Evolutionary conservation across 2,113 vertebrate species (phyloP), one percentile per base, ranked within the genome.

Genomic region (Oophaga pumilio): DNA sequence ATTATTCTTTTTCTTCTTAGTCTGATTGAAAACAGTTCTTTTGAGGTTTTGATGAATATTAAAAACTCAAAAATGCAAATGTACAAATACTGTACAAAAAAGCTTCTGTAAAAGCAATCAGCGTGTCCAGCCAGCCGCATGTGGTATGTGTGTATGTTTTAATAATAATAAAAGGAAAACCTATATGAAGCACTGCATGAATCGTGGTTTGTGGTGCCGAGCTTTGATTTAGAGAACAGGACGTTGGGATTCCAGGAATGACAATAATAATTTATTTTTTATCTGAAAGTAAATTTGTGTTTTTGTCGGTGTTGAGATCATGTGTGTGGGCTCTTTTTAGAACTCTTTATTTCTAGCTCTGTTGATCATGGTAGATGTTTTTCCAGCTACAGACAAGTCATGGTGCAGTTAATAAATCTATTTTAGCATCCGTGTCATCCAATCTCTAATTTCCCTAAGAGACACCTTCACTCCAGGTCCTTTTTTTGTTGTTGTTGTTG

Each of bases 31-130:
- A 60, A 50, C 26, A 26, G 66, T 53, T 89, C 85, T 88, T n/a
- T 69, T 89, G 88, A 87, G 86, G 89, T 92, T 89, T 77, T 88
- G 15, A 87, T 86, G 77, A 77, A 80, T 90, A 85, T 66, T 20
- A 88, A 90, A 88, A 90, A 86, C 60, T 73, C 90, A 83, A 0
- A 2, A 43, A 89, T 89, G 86, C 87, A 82, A 57, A 82, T 87
- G 24, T 43, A 90, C 76, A 88, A 73, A 73, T 73, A 50, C 33
- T 22, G 86, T 90, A 91, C 90, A 91, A 1, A 91, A 90, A 80
- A 71, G 90, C 68, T 90, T 93, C 93, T 94, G 92, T 91, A 90
- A 93, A 92, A 91, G 91, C 89, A 92, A 93, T 94, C 88, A 91
- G 90, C 50, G 49, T 24, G 68, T 73, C 81, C 89, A 94, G 94